phyloP scores from a whole-genome alignment of 2,888 invertebrate genomes.

The Chymomyza procnemis region DNA sequence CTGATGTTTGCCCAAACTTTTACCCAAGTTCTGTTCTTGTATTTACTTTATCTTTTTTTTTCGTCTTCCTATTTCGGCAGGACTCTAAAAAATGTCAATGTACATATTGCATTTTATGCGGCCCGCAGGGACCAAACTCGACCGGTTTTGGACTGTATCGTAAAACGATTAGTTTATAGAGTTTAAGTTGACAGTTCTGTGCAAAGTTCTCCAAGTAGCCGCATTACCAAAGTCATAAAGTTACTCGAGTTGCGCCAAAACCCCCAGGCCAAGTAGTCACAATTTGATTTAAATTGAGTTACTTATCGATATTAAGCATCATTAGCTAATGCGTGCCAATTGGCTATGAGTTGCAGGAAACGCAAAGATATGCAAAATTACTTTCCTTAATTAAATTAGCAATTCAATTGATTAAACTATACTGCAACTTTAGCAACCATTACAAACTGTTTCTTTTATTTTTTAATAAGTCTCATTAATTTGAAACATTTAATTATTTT shows the following conservation, averaged over 20 bases:
- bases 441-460: neutral
- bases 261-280: neutral
- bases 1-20: neutral
- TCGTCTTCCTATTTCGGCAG: too few relatives aligned
- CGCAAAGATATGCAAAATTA: neutral
- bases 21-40: neutral
- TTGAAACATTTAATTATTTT: too few relatives aligned
- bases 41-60: neutral
- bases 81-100: neutral
- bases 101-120: constrained; percentile 1
- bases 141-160: neutral
- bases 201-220: neutral
- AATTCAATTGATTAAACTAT: neutral
- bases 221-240: neutral
- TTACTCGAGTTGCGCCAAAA: neutral
- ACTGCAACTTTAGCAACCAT: neutral
- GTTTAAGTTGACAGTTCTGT: neutral
- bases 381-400: neutral
- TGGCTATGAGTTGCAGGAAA: neutral
- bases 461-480: neutral
- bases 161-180: neutral
- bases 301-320: neutral
- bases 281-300: neutral
- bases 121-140: neutral
- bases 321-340: neutral